Percentiles rank a stretch among this genome's conserved stretches.
Evolutionary conservation across 2,888 invertebrate genomes (phyloP).

Genomic region (Oscheius myriophilus): DNA sequence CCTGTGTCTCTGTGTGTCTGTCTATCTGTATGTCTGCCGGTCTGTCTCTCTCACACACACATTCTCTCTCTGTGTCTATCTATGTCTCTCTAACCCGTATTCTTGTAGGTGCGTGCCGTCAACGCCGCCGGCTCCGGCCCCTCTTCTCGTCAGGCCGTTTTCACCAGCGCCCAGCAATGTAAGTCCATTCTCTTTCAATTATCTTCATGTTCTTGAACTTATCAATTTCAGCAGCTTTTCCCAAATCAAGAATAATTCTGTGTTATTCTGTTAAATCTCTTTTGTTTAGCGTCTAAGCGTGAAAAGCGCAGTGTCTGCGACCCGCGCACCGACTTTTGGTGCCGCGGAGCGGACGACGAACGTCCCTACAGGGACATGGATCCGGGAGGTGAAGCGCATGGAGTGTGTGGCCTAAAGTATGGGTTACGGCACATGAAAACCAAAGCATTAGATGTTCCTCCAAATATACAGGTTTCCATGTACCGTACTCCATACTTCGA

Average conservation of each 20-base stretch:
- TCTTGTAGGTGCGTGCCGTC: slow-evolving; percentile 50
- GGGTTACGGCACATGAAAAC: background rate
- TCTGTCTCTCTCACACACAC: too few relatives aligned
- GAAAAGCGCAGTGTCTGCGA: slow-evolving; percentile 64
- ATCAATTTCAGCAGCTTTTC: slow-evolving; percentile 2
- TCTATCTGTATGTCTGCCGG: too few relatives aligned
- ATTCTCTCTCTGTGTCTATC: too few relatives aligned
- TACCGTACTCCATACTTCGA: background rate
- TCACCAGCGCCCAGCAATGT: slow-evolving; percentile 50
- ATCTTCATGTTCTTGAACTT: background rate
- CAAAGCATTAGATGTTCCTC: too few relatives aligned
- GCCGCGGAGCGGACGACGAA: slow-evolving; percentile 43
- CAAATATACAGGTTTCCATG: background rate
- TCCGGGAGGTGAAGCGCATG: slow-evolving; percentile 27
- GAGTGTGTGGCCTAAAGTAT: background rate
- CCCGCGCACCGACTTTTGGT: slow-evolving; percentile 70
- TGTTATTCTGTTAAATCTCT: background rate
- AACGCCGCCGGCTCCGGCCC: slow-evolving; percentile 66
- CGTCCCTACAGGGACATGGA: slow-evolving; percentile 29
- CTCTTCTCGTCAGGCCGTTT: slow-evolving; percentile 53
- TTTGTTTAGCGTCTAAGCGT: slow-evolving; percentile 38
- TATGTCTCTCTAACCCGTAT: background rate
- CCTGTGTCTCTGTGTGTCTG: too few relatives aligned
- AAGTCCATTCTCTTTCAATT: slow-evolving; percentile 22
- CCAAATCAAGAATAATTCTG: slow-evolving; percentile 1